phyloP scores from a whole-genome alignment of 2,113 vertebrate genomes.

The Odocoileus hemionus region DNA sequence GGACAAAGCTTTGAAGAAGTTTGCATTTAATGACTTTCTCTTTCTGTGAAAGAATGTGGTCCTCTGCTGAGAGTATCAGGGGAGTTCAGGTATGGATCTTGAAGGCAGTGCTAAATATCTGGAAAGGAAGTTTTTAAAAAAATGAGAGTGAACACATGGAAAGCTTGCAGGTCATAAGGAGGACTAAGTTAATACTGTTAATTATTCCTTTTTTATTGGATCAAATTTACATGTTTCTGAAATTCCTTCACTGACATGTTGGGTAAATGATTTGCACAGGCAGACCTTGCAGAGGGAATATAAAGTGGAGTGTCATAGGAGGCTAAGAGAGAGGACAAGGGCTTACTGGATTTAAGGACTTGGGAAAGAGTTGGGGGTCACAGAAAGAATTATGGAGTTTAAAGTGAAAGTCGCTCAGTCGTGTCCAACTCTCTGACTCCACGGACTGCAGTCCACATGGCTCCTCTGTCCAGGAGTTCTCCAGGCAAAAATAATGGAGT shows the following conservation, averaged over 20 bases:
- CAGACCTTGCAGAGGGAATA: background rate
- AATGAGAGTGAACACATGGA: background rate
- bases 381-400: background rate
- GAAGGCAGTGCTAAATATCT: background rate
- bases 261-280: background rate
- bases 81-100: background rate
- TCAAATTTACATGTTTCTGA: background rate
- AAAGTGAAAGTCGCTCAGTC: background rate
- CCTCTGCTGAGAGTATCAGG: background rate
- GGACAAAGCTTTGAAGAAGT: background rate
- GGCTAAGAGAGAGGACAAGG: background rate
- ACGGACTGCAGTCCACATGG: background rate
- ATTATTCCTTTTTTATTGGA: background rate
- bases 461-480: background rate
- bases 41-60: background rate
- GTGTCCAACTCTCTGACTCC: background rate
- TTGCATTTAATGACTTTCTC: background rate
- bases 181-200: background rate
- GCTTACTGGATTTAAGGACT: background rate
- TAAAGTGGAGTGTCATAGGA: background rate
- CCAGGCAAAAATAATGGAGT: background rate
- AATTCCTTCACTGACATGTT: background rate
- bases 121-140: background rate
- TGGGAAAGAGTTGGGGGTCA: background rate
- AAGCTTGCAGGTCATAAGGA: fast-evolving